phyloP scores from a whole-genome alignment of 1,140 invertebrate genomes.

The Trigoniulus corallinus region DNA sequence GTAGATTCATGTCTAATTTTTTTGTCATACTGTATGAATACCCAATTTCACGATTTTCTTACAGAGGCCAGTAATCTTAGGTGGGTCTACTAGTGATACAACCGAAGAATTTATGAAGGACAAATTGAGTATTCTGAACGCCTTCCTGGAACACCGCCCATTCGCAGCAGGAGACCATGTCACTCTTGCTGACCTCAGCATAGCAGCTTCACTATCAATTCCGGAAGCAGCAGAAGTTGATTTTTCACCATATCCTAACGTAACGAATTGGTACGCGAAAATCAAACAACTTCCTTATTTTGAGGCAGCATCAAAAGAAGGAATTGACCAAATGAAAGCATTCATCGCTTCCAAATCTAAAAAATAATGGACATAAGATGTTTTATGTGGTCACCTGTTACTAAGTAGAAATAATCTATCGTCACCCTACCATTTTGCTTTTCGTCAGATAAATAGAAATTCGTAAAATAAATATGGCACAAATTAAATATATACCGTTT shows the following conservation, averaged over 20 bases:
- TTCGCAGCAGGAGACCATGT: conserved; percentile 19
- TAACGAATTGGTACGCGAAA: background rate
- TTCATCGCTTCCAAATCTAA: too few relatives aligned
- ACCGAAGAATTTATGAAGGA: background rate
- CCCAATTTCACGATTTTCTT: background rate
- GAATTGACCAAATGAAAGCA: too few relatives aligned
- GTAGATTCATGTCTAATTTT: background rate
- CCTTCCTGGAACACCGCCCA: background rate
- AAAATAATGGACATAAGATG: too few relatives aligned
- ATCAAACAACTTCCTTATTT: background rate
- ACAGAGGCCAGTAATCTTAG: background rate
- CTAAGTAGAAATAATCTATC: too few relatives aligned
- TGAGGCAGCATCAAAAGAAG: background rate
- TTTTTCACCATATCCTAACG: background rate
- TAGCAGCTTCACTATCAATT: conserved; percentile 17
- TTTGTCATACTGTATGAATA: background rate
- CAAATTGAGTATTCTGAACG: background rate
- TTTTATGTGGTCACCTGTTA: too few relatives aligned
- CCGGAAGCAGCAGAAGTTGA: conserved; percentile 10
- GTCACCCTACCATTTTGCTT: too few relatives aligned
- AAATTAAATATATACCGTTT: too few relatives aligned
- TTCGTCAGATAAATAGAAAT: too few relatives aligned
- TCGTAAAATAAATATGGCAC: too few relatives aligned
- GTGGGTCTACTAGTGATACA: background rate
- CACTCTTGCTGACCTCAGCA: conserved; percentile 20